These are phyloP conservation scores for Tenthredo distinguenda DNA, from an alignment of 2,888 invertebrate species.

Conservation along the genomic window DNA sequence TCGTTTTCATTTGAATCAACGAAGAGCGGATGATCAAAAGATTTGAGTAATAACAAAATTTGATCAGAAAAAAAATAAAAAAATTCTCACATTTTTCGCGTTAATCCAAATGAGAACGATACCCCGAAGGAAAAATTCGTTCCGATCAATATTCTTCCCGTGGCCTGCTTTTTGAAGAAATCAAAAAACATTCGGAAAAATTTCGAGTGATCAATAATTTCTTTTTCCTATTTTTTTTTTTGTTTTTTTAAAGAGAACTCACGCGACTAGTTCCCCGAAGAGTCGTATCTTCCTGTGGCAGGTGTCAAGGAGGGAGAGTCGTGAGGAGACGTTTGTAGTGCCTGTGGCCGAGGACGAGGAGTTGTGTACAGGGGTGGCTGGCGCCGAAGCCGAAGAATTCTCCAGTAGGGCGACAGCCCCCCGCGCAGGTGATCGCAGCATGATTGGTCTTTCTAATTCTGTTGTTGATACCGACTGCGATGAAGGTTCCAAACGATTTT, in stretches of 20 bases:
- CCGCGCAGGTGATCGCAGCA: slow-evolving; percentile 73
- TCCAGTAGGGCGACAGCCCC: slow-evolving; percentile 64
- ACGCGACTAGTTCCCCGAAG: slow-evolving; percentile 87
- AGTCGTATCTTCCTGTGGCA: slow-evolving; percentile 87
- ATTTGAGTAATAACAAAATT: no score
- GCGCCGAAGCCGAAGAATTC: slow-evolving; percentile 68
- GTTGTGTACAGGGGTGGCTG: slow-evolving; percentile 70
- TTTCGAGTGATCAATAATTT: no score
- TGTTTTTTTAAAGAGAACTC: slow-evolving; percentile 77
- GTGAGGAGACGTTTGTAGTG: slow-evolving; percentile 73
- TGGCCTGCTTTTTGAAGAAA: no score
- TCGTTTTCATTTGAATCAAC: no score
- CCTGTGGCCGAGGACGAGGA: slow-evolving; percentile 57
- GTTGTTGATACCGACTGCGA: slow-evolving; percentile 64
- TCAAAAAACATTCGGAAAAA: no score
- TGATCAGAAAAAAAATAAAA: no score
- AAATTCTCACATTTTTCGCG: no score
- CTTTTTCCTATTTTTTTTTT: neutral
- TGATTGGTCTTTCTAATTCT: slow-evolving; percentile 61
- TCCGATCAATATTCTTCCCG: no score
- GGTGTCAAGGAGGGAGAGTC: slow-evolving; percentile 85
- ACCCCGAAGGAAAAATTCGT: no score
- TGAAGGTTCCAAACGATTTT: slow-evolving; percentile 65
- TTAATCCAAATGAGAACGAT: no score
- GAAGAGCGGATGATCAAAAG: no score